A percentile compares a stretch with the other conserved stretches of the same genome.
phyloP scores from a whole-genome alignment of 2,113 vertebrate species.

The Esox niger region DNA sequence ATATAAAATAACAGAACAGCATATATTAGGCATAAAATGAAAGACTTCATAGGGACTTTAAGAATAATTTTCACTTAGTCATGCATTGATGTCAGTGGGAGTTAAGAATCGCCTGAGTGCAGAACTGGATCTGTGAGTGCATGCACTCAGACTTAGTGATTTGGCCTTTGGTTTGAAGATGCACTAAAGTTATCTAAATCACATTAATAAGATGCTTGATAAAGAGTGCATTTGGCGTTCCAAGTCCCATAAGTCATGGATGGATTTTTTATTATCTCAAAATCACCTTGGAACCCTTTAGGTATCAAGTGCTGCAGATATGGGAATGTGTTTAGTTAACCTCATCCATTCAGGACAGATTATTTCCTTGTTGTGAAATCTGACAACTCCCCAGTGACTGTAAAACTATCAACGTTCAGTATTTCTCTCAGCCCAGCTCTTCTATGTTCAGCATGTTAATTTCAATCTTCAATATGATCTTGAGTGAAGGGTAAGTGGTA shows the following conservation, averaged over 20 bases:
- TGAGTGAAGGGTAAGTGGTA: conserved; percentile 24
- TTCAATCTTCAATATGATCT: conserved; percentile 10
- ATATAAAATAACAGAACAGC: no score
- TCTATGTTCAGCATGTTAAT: conserved; percentile 30
- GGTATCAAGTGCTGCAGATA: background rate
- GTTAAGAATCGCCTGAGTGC: no score
- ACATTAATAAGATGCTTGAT: no score
- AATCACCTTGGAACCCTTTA: background rate
- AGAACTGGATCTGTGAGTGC: no score
- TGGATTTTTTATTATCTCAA: background rate
- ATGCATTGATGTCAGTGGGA: no score
- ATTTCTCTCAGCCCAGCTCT: conserved; percentile 7
- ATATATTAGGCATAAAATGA: no score
- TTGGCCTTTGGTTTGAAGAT: background rate
- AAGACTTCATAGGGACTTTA: no score
- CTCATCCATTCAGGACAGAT: conserved; percentile 14
- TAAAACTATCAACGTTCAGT: conserved; percentile 34
- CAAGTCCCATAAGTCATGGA: background rate
- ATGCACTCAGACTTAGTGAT: background rate
- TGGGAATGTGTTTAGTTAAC: conserved; percentile 9
- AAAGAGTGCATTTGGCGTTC: no score
- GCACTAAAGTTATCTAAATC: background rate
- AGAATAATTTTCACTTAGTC: no score
- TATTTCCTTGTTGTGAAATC: conserved; percentile 19
- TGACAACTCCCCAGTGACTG: conserved; percentile 27